phyloP scores from a whole-genome alignment of 2,113 vertebrate genomes.

The Anolis sagrei region DNA sequence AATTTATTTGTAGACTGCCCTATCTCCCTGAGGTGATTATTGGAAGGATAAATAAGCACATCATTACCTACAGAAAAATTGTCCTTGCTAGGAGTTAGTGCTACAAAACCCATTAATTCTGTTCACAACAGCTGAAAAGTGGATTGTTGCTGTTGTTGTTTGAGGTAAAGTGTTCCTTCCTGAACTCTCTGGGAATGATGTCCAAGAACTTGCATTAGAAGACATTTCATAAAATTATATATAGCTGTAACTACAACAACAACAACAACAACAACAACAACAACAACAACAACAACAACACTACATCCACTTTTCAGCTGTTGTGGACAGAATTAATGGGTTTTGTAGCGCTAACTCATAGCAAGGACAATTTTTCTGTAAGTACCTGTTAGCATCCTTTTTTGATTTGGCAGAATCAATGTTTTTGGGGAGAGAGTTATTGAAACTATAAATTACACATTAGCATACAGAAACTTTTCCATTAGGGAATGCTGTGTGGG shows the following conservation, averaged over 20 bases:
- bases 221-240: too few species aligned
- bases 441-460: conserved; percentile 43
- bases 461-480: background rate
- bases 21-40: too few species aligned
- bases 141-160: too few species aligned
- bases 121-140: background rate
- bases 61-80: conserved; percentile 12
- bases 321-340: background rate
- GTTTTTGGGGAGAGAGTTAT: conserved; percentile 31
- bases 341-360: background rate
- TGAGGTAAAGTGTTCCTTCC: background rate
- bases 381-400: conserved; percentile 31
- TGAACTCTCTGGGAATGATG: too few species aligned
- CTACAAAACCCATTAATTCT: conserved; percentile 2
- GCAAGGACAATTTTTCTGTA: background rate
- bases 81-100: background rate
- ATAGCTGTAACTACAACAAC: too few species aligned
- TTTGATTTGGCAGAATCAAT: conserved; percentile 20
- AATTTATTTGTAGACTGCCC: too few species aligned
- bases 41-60: too few species aligned
- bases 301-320: background rate
- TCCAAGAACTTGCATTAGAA: too few species aligned
- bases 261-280: too few species aligned
- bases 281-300: too few species aligned
- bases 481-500: conserved; percentile 9